Evolutionary conservation across 2,888 invertebrate species (phyloP), one percentile per base, ranked within the genome.

Genomic region (Luperina nickerlii): DNA sequence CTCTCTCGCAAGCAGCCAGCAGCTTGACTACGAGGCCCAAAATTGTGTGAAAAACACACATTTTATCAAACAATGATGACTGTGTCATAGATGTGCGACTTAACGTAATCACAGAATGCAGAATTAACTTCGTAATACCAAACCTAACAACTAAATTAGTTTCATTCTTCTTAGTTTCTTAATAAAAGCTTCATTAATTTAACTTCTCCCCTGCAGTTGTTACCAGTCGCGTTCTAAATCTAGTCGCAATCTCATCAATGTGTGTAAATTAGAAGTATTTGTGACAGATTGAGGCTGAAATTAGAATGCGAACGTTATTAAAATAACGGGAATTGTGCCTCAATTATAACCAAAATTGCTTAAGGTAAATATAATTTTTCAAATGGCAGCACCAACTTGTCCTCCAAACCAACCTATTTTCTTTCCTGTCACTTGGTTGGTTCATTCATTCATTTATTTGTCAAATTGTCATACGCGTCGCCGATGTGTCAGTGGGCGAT

Each of bases 381-480:
- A 32, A 11, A 38, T 82, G 74, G 89, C 81, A 89, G 70, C 84
- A 78, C 77, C 24, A 73, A 76, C 42, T 81, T 74, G 85, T 87
- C 88, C 86, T 87, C 86, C 81, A 82, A 85, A 81, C 65, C 83
- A 82, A 88, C 79, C 78, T 74, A 79, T 69, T 75, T 76, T 79
- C 51, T 78, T 81, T 79, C 62, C 85, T 86, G 87, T 86, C 88
- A 89, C 79, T 87, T 70, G 72, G 67, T 87, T 70, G 72, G 67
- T 87, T 90, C 83, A 87, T 90, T 90, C 88, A 88, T 87, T 85
- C 88, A 76, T 86, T 72, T 78, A 90, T 78, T 91, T 92, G 93
- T 93, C 94, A 94, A 93, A 91, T 94, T 94, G 95, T 96, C 96
- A 96, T 96, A 96, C 95, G 96, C 96, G 96, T 95, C 94, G 94